A percentile compares a stretch with the other conserved stretches of the same genome.
These are phyloP conservation scores for Drosophila carrolli DNA, from an alignment of 1,140 invertebrate species.

Conservation along the genomic window DNA sequence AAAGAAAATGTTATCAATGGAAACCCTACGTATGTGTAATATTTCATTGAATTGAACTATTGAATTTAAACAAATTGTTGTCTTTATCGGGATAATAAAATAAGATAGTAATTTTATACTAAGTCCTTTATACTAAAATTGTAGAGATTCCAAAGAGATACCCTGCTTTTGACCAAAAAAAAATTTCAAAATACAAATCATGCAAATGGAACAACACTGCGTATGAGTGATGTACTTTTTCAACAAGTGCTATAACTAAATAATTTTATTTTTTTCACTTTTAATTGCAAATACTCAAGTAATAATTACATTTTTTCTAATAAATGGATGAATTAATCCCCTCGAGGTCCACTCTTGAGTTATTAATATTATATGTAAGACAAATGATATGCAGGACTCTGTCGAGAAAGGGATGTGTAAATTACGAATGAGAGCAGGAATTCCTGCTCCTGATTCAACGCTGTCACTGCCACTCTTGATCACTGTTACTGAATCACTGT, in stretches of 20 bases:
- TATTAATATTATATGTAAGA: not conserved
- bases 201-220: not conserved
- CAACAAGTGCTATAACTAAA: no score
- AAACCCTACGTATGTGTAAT: no score
- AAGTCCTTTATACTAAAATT: no score
- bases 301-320: no score
- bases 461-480: not conserved
- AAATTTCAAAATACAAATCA: not conserved
- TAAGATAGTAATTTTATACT: no score
- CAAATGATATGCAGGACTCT: not conserved
- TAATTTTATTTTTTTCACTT: no score
- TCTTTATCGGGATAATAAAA: no score
- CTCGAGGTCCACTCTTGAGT: not conserved
- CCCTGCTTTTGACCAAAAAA: no score
- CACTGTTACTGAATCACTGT: not conserved
- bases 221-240: conserved; percentile 1
- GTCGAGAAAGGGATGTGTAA: not conserved
- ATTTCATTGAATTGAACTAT: not conserved
- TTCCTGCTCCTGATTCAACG: not conserved
- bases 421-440: not conserved
- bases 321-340: not conserved
- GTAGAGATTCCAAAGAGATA: no score
- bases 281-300: no score
- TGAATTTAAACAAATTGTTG: no score
- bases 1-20: no score